phyloP scores from a whole-genome alignment of 2,797 vertebrate genomes.

The Rhinella marina region DNA sequence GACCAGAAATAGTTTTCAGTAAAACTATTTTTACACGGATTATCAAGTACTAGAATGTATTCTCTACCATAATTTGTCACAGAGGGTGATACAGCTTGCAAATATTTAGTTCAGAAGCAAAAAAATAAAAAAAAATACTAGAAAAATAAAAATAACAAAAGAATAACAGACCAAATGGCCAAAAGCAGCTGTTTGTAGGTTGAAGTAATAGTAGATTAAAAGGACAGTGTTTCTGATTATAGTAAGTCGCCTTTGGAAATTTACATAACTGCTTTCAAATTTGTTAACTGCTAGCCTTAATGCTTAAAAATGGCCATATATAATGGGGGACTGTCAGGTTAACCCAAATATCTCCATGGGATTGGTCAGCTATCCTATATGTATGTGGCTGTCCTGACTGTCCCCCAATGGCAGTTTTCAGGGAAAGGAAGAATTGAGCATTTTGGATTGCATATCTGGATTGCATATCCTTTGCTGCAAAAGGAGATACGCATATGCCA shows the following conservation, averaged over 20 bases:
- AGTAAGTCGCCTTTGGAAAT: neutral
- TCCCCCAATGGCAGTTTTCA: too few species aligned
- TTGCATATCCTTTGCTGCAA: too few species aligned
- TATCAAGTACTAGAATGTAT: constrained; percentile 22
- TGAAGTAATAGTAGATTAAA: neutral
- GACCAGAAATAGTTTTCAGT: constrained; percentile 50
- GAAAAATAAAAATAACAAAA: neutral
- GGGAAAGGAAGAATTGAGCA: too few species aligned
- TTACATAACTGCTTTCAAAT: neutral
- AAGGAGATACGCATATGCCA: too few species aligned
- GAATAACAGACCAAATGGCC: neutral
- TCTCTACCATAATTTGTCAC: constrained; percentile 23
- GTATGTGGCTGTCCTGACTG: too few species aligned
- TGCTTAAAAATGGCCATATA: neutral
- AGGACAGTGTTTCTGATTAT: neutral
- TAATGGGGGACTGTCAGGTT: too few species aligned
- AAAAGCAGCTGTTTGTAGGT: neutral
- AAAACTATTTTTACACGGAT: constrained; percentile 55
- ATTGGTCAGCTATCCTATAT: too few species aligned
- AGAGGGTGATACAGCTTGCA: neutral
- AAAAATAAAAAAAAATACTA: neutral
- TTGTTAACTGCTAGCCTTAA: neutral
- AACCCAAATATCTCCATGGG: too few species aligned
- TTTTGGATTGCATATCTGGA: too few species aligned
- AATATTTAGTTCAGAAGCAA: neutral